phyloP scores from a whole-genome alignment of 92 coral and sea anemone genomes.

The Desmophyllum pertusum region DNA sequence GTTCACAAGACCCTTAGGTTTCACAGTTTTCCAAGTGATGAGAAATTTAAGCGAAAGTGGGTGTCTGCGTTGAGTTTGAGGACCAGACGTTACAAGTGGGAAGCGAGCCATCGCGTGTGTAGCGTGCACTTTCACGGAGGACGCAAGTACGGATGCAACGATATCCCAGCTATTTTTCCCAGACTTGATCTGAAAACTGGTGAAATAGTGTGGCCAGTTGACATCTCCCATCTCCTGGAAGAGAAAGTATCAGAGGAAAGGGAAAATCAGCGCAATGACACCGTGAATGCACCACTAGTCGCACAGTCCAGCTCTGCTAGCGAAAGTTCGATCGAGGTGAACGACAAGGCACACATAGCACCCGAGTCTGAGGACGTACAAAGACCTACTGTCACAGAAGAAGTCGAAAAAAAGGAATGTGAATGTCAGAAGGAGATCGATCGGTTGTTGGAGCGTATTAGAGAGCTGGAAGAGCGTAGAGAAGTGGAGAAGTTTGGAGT shows the following conservation, averaged over 20 bases:
- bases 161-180: constrained; percentile 57
- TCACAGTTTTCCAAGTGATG: constrained; percentile 10
- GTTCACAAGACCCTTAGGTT: background rate
- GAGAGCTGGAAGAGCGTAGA: constrained; percentile 6
- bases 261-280: background rate
- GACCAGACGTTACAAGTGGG: constrained; percentile 39
- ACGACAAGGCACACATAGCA: too few relatives aligned
- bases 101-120: constrained; percentile 48
- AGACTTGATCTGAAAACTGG: constrained; percentile 45
- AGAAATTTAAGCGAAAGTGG: constrained; percentile 43
- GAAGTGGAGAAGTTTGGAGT: constrained; percentile 20
- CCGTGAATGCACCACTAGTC: too few relatives aligned
- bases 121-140: constrained; percentile 53
- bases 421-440: background rate
- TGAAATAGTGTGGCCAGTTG: constrained; percentile 53
- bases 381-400: too few relatives aligned
- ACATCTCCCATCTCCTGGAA: constrained; percentile 39
- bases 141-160: constrained; percentile 40
- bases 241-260: constrained; percentile 4
- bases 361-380: too few relatives aligned
- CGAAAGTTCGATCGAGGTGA: too few relatives aligned
- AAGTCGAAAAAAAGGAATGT: background rate
- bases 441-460: background rate
- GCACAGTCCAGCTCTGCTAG: too few relatives aligned
- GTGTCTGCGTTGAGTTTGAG: constrained; percentile 28